A percentile compares a stretch with the other conserved stretches of the same genome.
phyloP scores from a whole-genome alignment of 2,888 invertebrate genomes.

The Stenchaetothrips biformis region DNA sequence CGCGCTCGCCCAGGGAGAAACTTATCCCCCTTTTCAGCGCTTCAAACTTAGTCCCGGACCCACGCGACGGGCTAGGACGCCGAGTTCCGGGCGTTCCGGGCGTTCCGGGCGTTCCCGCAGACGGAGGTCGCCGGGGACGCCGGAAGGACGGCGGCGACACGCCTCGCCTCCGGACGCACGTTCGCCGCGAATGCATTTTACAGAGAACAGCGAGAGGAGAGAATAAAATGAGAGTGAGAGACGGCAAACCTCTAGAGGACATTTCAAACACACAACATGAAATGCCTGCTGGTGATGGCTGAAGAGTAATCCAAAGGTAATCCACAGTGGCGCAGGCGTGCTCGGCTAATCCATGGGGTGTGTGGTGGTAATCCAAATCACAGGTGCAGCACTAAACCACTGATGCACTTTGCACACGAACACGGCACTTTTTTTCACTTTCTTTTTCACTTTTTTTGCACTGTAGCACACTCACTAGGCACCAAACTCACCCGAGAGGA shows the following conservation, averaged over 20 bases:
- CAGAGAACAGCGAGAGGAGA: not conserved
- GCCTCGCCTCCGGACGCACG: not conserved
- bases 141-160: not conserved
- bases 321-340: not conserved
- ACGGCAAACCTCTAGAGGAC: constrained; percentile 11
- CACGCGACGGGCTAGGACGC: too few relatives aligned
- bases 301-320: constrained; percentile 18
- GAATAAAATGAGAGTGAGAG: constrained; percentile 11
- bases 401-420: not conserved
- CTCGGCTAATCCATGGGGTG: not conserved
- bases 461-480: not conserved
- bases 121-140: not conserved
- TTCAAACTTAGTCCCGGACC: too few relatives aligned
- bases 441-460: not conserved
- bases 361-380: constrained; percentile 16
- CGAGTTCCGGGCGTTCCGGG: too few relatives aligned
- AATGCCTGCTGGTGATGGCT: too few relatives aligned
- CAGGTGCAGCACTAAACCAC: not conserved
- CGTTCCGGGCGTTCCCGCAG: too few relatives aligned
- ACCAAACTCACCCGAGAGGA: constrained; percentile 5
- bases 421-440: not conserved
- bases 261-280: constrained; percentile 7
- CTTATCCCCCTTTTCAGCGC: too few relatives aligned
- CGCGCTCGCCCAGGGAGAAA: too few relatives aligned
- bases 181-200: not conserved